Evolutionary conservation across 1,140 invertebrate species (phyloP), one percentile per base, ranked within the genome.

Genomic region (Drosophila tani): DNA sequence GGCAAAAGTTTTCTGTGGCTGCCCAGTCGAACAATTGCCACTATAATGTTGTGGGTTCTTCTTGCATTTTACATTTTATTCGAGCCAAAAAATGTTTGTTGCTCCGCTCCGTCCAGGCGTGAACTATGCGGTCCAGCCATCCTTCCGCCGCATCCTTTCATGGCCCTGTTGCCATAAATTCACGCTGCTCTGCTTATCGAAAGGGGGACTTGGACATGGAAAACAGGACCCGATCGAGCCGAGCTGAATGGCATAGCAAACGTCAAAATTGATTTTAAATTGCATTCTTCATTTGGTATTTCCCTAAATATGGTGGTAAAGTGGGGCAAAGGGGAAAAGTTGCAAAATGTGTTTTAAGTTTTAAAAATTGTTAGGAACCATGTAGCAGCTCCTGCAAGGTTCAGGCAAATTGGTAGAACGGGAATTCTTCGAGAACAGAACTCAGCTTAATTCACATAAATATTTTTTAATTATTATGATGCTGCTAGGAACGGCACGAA

Each of bases 181-280:
- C 79, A 64, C 55, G 58, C 63, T 71, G 41, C 47, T 35, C 53
- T 45, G 62, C 81, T 88, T 88, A 88, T 88, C 84, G 81, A 74
- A 65, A 40, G 57, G 35, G 45, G 62, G 47, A 79, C 83, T 77
- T 70, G 62, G 47, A 86, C 83, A 87, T 78, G 62, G 50, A 57
- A 75, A 83, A 70, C 71, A 74, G 80, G 60, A 68, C 64, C 64
- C 41, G 21, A 19, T 53, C 69, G 59, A 35, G 40, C 11, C 47
- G 46, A 11, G 35, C 38, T 41, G 74, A 65, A 59, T 59, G 68
- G 67, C 73, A 60, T 45, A 53, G 55, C 68, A 74, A 67, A 73
- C 81, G 68, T 87, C 81, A 87, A 84, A 70, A 87, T 88, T 87
- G 84, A 87, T 87, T 84, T 87, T 83, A 88, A 87, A 87, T 87